phyloP scores from a whole-genome alignment of 1,140 invertebrate genomes.

The Heterodera schachtii region DNA sequence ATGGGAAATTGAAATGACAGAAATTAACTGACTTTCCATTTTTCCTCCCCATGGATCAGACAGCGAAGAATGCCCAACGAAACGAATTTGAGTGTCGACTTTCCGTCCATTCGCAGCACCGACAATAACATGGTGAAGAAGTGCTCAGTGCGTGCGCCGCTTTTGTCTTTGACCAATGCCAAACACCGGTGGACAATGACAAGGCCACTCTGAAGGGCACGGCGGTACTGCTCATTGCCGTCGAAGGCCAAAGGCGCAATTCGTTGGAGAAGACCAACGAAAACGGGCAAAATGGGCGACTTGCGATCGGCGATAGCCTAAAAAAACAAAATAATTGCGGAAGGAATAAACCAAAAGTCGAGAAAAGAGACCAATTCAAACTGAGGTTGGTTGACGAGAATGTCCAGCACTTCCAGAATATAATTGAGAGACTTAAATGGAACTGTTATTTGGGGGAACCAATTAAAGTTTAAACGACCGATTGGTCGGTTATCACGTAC shows the following conservation, averaged over 20 bases:
- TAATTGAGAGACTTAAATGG: not conserved
- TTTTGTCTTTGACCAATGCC: constrained; percentile 20
- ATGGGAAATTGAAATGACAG: not conserved
- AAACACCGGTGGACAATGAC: not conserved
- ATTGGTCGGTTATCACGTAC: not conserved
- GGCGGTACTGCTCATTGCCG: not conserved
- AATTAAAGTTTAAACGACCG: not conserved
- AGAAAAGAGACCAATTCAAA: constrained; percentile 4
- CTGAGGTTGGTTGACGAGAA: not conserved
- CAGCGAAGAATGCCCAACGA: constrained; percentile 22
- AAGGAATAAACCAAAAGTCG: not conserved
- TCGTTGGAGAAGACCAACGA: not conserved
- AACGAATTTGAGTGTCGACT: constrained; percentile 8
- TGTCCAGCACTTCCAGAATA: not conserved
- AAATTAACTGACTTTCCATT: constrained; percentile 5
- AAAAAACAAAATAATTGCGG: not conserved
- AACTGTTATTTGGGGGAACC: too few relatives aligned
- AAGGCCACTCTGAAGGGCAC: not conserved
- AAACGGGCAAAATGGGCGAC: not conserved
- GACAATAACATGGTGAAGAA: constrained; percentile 3
- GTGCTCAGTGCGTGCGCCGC: constrained; percentile 11
- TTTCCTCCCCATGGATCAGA: constrained; percentile 1
- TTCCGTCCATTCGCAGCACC: constrained; percentile 5
- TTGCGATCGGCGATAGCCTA: not conserved
- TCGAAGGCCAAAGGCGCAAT: not conserved